These are phyloP conservation scores for Toxotes jaculatrix DNA, from an alignment of 2,113 vertebrate genomes.

Conservation along the genomic window DNA sequence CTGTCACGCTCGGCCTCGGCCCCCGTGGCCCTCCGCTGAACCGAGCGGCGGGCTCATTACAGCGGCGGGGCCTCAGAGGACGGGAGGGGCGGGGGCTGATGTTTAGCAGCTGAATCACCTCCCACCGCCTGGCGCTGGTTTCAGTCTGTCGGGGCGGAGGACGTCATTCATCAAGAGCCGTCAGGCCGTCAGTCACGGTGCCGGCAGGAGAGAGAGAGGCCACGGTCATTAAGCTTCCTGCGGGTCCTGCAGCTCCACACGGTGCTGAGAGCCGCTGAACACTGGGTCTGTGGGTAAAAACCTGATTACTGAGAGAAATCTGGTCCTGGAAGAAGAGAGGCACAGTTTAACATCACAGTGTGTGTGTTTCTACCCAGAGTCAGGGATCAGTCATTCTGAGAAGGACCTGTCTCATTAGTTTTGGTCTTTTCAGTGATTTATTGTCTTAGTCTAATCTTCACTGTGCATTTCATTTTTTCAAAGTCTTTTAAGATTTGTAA, in stretches of 20 bases:
- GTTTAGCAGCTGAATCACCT: conserved; percentile 66
- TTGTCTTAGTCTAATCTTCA: no score
- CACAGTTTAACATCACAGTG: conserved; percentile 4
- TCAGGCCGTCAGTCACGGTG: conserved; percentile 63
- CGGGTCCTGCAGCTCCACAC: conserved; percentile 28
- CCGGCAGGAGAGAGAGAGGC: conserved; percentile 25
- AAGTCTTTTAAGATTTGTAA: no score
- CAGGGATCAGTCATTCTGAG: background rate
- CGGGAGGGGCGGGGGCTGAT: conserved; percentile 57
- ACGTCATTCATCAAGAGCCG: conserved; percentile 68
- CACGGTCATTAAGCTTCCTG: conserved; percentile 61
- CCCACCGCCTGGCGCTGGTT: conserved; percentile 49
- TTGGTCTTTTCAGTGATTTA: no score
- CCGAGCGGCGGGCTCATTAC: conserved; percentile 61
- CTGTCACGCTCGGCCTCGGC: conserved; percentile 44
- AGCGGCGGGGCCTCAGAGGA: conserved; percentile 43
- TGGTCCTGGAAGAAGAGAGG: background rate
- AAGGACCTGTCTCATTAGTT: no score
- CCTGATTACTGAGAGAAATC: conserved; percentile 36
- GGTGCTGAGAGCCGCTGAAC: conserved; percentile 44
- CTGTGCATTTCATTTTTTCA: no score
- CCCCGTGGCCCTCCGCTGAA: conserved; percentile 58
- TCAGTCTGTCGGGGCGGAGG: conserved; percentile 54
- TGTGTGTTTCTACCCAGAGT: background rate
- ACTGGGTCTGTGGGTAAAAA: conserved; percentile 18